These are phyloP conservation scores for Amphibalanus amphitrite DNA, from an alignment of 1,140 invertebrate species.

Conservation along the genomic window DNA sequence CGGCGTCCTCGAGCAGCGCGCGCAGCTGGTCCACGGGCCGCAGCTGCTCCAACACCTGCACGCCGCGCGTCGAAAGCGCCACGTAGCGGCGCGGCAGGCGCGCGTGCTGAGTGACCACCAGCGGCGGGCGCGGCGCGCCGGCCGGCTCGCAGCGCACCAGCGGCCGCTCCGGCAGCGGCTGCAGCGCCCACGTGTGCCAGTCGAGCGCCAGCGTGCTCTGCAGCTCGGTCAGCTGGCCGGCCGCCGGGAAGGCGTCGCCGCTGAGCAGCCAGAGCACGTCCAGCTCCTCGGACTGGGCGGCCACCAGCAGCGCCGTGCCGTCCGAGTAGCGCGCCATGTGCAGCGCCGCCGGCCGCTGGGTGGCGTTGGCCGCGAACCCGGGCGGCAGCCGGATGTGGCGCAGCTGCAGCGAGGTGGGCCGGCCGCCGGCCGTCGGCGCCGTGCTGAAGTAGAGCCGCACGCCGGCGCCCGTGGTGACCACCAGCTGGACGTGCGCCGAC, in stretches of 20 bases:
- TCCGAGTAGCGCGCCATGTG: slow-evolving; percentile 59
- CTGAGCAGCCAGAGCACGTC: slow-evolving; percentile 32
- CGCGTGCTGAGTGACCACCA: slow-evolving; percentile 55
- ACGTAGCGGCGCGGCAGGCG: slow-evolving; percentile 57
- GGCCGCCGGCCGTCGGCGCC: slow-evolving; percentile 26
- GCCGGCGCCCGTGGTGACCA: slow-evolving; percentile 81
- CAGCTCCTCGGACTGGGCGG: slow-evolving; percentile 26
- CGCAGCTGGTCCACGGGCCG: slow-evolving; percentile 55
- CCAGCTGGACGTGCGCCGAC: slow-evolving; percentile 63
- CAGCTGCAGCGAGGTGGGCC: slow-evolving; percentile 51
- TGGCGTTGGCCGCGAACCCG: slow-evolving; percentile 71
- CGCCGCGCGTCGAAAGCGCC: slow-evolving; percentile 58
- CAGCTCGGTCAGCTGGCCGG: slow-evolving; percentile 34
- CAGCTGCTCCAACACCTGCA: slow-evolving; percentile 61
- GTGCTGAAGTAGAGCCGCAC: slow-evolving; percentile 76
- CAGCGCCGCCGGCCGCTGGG: slow-evolving; percentile 64
- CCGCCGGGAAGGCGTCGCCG: slow-evolving; percentile 30
- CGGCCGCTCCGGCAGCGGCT: slow-evolving; percentile 12
- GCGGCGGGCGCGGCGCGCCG: slow-evolving; percentile 33
- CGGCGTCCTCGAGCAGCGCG: slow-evolving; percentile 60
- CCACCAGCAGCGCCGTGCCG: slow-evolving; percentile 30
- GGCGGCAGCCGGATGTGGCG: slow-evolving; percentile 83
- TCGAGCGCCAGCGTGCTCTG: slow-evolving; percentile 59
- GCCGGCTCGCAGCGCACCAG: slow-evolving; percentile 30
- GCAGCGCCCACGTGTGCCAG: slow-evolving; percentile 62